Evolutionary conservation across 2,113 vertebrate genomes (phyloP).

Genomic region (Empidonax alnorum): DNA sequence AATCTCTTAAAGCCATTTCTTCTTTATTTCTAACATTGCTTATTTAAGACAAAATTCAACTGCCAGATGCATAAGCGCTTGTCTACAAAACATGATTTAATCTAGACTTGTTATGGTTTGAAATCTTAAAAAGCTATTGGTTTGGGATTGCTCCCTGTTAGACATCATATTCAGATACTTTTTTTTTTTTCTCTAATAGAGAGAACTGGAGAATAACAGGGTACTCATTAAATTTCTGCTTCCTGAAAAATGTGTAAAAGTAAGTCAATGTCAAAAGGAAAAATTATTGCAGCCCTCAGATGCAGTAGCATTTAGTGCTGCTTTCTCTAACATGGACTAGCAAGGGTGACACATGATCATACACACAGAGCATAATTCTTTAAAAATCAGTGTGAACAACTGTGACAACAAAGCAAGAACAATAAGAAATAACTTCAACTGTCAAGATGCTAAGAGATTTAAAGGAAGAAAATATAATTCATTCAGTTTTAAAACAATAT

Average conservation of each 20-base stretch:
- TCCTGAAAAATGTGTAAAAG: conserved; percentile 23
- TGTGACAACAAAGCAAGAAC: neutral
- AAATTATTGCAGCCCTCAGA: neutral
- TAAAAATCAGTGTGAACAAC: neutral
- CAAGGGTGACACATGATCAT: neutral
- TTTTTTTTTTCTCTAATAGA: neutral
- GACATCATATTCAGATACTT: neutral
- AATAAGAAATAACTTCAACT: neutral
- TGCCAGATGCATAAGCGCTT: neutral
- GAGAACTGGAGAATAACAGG: neutral
- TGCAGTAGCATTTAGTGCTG: neutral
- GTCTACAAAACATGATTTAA: neutral
- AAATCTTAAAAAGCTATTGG: neutral
- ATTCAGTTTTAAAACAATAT: neutral
- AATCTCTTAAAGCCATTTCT: neutral
- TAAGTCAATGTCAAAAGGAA: neutral
- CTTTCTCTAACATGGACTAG: neutral
- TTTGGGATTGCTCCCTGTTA: neutral
- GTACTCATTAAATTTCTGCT: neutral
- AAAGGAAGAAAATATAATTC: neutral
- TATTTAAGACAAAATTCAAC: neutral
- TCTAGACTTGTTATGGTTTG: neutral
- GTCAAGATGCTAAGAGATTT: neutral
- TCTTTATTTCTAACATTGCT: neutral
- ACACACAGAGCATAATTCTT: neutral